Conservation (phyloP, 2,797 vertebrate species). For the Podarcis siculus region DNA sequence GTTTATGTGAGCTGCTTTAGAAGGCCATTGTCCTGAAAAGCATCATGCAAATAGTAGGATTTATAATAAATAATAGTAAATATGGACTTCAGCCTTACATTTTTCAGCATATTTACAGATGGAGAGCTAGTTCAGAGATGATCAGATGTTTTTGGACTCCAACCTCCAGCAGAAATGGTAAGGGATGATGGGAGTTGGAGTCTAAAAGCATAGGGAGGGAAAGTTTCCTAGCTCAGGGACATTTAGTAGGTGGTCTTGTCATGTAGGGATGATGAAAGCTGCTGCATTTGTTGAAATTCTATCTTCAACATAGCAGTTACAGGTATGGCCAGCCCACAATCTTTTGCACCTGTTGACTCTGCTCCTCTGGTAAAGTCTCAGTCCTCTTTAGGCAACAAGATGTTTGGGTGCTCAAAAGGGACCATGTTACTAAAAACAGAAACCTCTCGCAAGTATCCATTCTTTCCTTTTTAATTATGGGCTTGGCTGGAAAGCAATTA, state of each 20-base stretch:
- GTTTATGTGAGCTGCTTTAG: background rate
- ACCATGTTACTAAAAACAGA: background rate
- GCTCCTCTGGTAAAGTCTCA: conserved; percentile 10
- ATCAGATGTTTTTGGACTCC: too few species aligned
- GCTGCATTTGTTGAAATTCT: background rate
- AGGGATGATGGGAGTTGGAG: too few species aligned
- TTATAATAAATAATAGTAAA: background rate
- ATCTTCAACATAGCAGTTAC: background rate
- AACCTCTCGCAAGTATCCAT: background rate
- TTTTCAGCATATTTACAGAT: background rate
- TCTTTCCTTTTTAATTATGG: conserved; percentile 1
- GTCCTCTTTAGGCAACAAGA: background rate
- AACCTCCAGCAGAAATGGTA: too few species aligned
- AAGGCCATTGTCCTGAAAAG: background rate
- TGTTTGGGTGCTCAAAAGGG: background rate
- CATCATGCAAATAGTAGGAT: background rate
- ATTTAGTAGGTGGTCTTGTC: background rate
- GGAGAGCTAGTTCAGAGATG: too few species aligned
- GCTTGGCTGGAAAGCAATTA: background rate
- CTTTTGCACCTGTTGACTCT: background rate
- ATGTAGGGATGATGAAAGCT: background rate
- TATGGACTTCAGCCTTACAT: background rate
- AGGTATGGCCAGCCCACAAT: background rate
- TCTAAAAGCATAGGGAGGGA: too few species aligned
- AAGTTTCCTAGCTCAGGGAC: background rate